Percentiles rank a stretch among this genome's conserved stretches.
These are phyloP conservation scores for Eristalinus aeneus DNA, from an alignment of 2,888 invertebrate genomes.

Conservation along the genomic window DNA sequence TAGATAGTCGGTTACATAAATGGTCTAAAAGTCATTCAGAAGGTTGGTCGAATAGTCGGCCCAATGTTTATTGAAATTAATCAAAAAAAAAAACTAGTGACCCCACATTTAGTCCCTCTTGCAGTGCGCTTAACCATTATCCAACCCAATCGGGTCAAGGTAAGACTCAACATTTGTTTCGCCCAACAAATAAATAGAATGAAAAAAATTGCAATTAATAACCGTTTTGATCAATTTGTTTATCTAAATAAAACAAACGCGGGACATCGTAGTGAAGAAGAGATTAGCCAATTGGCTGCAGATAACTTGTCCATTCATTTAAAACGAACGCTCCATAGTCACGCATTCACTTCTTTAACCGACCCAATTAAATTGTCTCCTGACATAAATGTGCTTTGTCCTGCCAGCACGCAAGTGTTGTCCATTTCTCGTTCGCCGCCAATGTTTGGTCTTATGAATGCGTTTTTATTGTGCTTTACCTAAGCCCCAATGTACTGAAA, in stretches of 20 bases:
- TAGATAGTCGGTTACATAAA: no score
- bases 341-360: conserved; percentile 20
- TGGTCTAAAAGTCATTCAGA: no score
- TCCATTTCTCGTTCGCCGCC: not conserved
- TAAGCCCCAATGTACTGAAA: not conserved
- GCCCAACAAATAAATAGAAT: not conserved
- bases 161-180: not conserved
- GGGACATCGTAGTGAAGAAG: not conserved
- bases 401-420: conserved; percentile 27
- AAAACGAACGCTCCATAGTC: conserved; percentile 16
- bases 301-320: not conserved
- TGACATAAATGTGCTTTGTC: conserved; percentile 12
- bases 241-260: not conserved
- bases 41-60: no score
- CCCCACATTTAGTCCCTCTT: no score
- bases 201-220: not conserved
- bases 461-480: not conserved
- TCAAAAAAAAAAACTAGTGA: no score
- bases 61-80: no score
- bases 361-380: conserved; percentile 20
- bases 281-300: not conserved
- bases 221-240: not conserved
- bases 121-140: no score
- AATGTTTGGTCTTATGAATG: not conserved
- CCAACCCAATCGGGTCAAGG: not conserved